Conservation (phyloP, 2,888 invertebrate genomes). For the Calephelis perditalis region DNA sequence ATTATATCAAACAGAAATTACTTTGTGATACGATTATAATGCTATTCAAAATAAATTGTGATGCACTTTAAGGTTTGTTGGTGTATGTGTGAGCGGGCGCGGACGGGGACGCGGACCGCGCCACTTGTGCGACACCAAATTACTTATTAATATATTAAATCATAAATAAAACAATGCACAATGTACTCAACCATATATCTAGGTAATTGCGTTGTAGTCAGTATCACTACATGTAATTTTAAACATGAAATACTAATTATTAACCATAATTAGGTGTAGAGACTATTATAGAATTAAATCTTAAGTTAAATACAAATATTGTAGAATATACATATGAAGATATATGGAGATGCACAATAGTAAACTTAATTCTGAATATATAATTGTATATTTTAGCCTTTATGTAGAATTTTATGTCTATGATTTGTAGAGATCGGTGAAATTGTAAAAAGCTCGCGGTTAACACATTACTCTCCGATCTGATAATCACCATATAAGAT, state of each 20-base stretch:
- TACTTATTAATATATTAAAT: neutral
- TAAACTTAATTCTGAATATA: conserved; percentile 32
- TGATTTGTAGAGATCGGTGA: too few species aligned
- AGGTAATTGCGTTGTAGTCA: conserved; percentile 2
- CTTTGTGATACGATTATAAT: conserved; percentile 20
- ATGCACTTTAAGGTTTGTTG: conserved; percentile 12
- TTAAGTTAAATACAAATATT: conserved; percentile 40
- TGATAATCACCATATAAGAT: too few species aligned
- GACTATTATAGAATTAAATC: conserved; percentile 24
- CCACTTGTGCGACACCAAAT: neutral
- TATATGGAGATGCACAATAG: conserved; percentile 59
- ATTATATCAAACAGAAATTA: conserved; percentile 19
- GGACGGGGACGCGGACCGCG: too few species aligned
- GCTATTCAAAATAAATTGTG: conserved; percentile 3
- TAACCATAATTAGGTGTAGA: neutral
- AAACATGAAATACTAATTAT: conserved; percentile 4
- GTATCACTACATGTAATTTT: conserved; percentile 2
- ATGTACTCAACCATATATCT: neutral
- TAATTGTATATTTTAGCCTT: too few species aligned
- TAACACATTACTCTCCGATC: too few species aligned
- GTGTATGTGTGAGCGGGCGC: neutral
- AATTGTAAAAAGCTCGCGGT: too few species aligned
- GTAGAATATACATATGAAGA: conserved; percentile 46
- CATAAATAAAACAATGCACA: conserved; percentile 2
- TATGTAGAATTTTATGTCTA: conserved; percentile 1